Base-by-base conservation (phyloP, 2,113 vertebrate genomes). In the Leiothrix lutea region DNA sequence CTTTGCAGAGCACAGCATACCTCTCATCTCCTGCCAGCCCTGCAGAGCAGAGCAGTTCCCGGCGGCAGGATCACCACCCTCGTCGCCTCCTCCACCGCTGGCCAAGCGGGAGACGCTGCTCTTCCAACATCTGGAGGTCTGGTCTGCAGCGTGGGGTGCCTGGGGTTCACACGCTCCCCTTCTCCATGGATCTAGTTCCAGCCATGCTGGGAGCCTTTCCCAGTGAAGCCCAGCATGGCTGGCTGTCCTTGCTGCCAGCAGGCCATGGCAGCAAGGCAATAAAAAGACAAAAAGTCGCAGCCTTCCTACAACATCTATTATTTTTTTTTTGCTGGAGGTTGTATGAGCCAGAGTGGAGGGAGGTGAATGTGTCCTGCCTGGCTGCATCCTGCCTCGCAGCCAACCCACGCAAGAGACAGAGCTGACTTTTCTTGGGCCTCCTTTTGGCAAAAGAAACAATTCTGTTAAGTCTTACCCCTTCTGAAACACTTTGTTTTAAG, bases 21-120 rank as follows among this genome's bases (percentile, higher is more conserved):
- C 84, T 96, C 94, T 94, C 91, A 92, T 88, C 93, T 95, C 51
- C 91, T 96, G 95, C 95, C 94, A 95, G 86, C 86, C 84, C 86
- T 7, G 12, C 53, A 20, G 79, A 86, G 60, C 47, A 7, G 67
- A 93, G 77, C 69, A 7, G 83, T 57, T 95, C 64, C 40, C 16
- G 21, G 40, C 15, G 9, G n/a, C 38, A 28, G 73, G 73, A 92
- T 86, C 64, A 11, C 91, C 83, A 51, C 78, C 47, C 38, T 83
- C 28, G 1, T 74, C 4, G 8, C 40, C 45, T 79, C 81, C 54
- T 91, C 67, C 88, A 21, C 40, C 18, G 0, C 20, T 51, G 1
- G 8, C 66, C 1, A 2, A 58, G 74, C 15, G 4, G 88, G 92
- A 87, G 36, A 31, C 0, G 3, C 24, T 72, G 71, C 78, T 79